Conservation (phyloP, 2,113 vertebrate species). For the Alouatta palliata region DNA sequence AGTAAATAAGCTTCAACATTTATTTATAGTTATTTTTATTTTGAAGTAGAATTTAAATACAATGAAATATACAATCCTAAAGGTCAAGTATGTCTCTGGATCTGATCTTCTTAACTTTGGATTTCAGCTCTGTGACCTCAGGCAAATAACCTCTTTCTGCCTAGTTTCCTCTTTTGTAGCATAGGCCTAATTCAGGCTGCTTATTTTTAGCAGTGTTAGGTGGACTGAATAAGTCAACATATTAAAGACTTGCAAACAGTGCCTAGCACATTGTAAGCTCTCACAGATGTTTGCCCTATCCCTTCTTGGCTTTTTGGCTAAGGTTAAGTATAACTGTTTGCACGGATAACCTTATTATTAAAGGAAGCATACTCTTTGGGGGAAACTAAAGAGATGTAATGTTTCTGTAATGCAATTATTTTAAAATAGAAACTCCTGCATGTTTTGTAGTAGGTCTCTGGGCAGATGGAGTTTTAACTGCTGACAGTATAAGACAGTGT, state of each 20-base stretch:
- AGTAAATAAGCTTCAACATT: background rate
- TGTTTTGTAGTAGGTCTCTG: background rate
- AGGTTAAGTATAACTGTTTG: background rate
- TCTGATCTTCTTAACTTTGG: background rate
- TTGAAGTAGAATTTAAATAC: background rate
- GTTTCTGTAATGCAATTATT: slow-evolving; percentile 33
- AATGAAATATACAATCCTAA: background rate
- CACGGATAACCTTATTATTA: background rate
- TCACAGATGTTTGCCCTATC: background rate
- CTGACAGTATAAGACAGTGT: slow-evolving; percentile 29
- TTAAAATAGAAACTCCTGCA: slow-evolving; percentile 35
- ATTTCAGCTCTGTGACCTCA: background rate
- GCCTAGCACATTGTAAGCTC: background rate
- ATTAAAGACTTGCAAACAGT: background rate
- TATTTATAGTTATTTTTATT: background rate
- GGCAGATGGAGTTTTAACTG: slow-evolving; percentile 64
- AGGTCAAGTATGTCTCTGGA: background rate
- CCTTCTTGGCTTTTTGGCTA: no score
- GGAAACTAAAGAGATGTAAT: background rate
- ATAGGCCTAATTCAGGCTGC: background rate
- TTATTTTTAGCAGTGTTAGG: background rate
- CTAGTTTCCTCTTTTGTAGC: background rate
- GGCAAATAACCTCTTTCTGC: background rate
- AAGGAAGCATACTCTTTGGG: background rate
- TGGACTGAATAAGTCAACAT: background rate